These are phyloP conservation scores for Danio kyathit DNA, from an alignment of 2,797 vertebrate species.

Conservation along the genomic window DNA sequence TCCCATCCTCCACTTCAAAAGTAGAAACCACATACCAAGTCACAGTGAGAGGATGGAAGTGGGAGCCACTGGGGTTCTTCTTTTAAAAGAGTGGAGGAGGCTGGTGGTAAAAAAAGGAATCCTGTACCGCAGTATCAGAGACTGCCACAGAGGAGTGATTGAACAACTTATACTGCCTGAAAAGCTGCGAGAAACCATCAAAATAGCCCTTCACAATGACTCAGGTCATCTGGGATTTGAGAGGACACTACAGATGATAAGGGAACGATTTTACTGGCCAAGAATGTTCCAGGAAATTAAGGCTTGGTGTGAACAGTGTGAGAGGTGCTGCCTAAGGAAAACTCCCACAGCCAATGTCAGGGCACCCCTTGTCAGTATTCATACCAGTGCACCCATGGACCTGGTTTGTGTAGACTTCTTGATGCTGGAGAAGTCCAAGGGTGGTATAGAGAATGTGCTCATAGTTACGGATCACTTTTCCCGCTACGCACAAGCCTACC, in stretches of 20 bases:
- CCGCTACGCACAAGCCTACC: conserved; percentile 49
- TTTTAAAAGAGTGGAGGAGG: conserved; percentile 63
- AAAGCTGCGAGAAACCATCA: not conserved
- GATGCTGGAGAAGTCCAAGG: conserved; percentile 23
- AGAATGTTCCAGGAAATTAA: conserved; percentile 62
- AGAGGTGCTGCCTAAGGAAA: conserved; percentile 63
- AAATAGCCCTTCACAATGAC: conserved; percentile 44
- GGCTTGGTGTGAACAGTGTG: conserved; percentile 59
- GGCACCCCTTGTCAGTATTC: conserved; percentile 59
- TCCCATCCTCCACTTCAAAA: conserved; percentile 22
- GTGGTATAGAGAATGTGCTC: conserved; percentile 55
- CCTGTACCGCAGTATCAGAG: conserved; percentile 23
- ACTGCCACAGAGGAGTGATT: conserved; percentile 18
- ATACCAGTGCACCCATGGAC: conserved; percentile 48
- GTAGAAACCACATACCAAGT: not conserved
- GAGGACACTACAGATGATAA: conserved; percentile 49
- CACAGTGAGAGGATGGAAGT: conserved; percentile 5
- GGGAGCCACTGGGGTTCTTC: conserved; percentile 19
- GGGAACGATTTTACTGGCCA: conserved; percentile 60
- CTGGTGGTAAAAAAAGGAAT: conserved; percentile 50
- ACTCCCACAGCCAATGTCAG: conserved; percentile 41
- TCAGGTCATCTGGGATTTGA: conserved; percentile 59
- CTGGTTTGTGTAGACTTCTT: conserved; percentile 43
- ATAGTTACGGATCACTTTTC: conserved; percentile 56
- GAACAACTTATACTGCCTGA: conserved; percentile 54